These are phyloP conservation scores for Drosophila limbata DNA, from an alignment of 2,888 invertebrate genomes.

Conservation along the genomic window DNA sequence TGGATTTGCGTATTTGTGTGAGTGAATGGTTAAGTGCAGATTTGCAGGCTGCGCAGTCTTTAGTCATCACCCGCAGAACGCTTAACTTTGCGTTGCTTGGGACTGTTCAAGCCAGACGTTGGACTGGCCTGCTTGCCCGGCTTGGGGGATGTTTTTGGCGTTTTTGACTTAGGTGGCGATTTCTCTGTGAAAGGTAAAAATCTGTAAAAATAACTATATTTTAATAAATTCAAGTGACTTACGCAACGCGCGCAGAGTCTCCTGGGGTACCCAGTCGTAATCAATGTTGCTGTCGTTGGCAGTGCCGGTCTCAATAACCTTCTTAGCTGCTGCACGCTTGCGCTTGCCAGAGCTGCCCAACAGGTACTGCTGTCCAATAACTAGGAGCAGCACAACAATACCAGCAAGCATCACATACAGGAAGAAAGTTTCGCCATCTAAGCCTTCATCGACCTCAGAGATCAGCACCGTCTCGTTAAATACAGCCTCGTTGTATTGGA, in stretches of 20 bases:
- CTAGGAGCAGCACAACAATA: slow-evolving; percentile 93
- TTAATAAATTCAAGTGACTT: slow-evolving; percentile 85
- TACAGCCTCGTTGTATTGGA: slow-evolving; percentile 92
- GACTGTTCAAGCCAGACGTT: slow-evolving; percentile 89
- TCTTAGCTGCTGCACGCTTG: slow-evolving; percentile 86
- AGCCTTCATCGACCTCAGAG: slow-evolving; percentile 97
- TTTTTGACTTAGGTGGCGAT: slow-evolving; percentile 88
- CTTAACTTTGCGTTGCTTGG: slow-evolving; percentile 92
- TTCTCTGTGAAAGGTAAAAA: slow-evolving; percentile 87
- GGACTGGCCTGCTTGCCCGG: slow-evolving; percentile 87
- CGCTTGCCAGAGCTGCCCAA: slow-evolving; percentile 93
- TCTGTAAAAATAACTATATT: no score
- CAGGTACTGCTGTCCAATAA: slow-evolving; percentile 95
- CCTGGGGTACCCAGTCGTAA: slow-evolving; percentile 98
- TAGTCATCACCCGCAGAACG: slow-evolving; percentile 90
- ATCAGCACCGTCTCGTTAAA: slow-evolving; percentile 99
- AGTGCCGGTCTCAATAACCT: slow-evolving; percentile 95
- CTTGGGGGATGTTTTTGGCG: slow-evolving; percentile 87
- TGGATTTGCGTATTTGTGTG: slow-evolving; percentile 28
- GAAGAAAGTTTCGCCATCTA: slow-evolving; percentile 99
- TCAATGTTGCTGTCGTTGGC: slow-evolving; percentile 96
- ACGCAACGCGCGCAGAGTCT: slow-evolving; percentile 94
- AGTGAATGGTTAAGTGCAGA: slow-evolving; percentile 24
- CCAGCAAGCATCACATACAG: slow-evolving; percentile 97
- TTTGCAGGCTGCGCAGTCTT: slow-evolving; percentile 55